phyloP scores from a whole-genome alignment of 2,888 invertebrate species.

The Andrena bicolor region DNA sequence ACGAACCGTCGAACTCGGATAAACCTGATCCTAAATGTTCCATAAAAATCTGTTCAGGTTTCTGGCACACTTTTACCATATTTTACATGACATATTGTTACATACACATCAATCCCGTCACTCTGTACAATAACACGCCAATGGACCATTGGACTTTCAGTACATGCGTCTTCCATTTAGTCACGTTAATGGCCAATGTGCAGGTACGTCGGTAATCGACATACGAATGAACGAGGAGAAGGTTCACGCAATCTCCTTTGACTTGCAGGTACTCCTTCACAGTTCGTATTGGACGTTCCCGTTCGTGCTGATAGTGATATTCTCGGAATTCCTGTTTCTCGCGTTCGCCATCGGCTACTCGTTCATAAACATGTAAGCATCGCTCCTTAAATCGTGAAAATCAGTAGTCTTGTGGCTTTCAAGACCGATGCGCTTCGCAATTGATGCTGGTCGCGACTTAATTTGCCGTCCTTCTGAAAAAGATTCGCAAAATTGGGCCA shows the following conservation, averaged over 20 bases:
- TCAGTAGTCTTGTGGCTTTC: not conserved
- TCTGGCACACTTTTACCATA: slow-evolving; percentile 89
- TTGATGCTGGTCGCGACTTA: no score
- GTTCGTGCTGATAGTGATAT: slow-evolving; percentile 86
- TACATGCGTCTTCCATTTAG: slow-evolving; percentile 78
- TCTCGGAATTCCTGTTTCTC: slow-evolving; percentile 87
- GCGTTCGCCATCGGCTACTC: slow-evolving; percentile 87
- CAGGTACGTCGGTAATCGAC: slow-evolving; percentile 69
- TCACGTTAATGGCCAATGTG: slow-evolving; percentile 77
- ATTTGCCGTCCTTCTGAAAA: no score
- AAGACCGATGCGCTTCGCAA: not conserved
- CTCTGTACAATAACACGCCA: slow-evolving; percentile 86
- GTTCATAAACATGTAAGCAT: slow-evolving; percentile 85
- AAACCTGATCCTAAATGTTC: not conserved
- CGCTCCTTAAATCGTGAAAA: not conserved
- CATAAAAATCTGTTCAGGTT: slow-evolving; percentile 81
- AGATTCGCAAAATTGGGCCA: no score
- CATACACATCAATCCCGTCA: slow-evolving; percentile 85
- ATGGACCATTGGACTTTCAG: slow-evolving; percentile 86
- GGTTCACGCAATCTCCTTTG: not conserved
- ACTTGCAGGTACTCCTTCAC: slow-evolving; percentile 81
- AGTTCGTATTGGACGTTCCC: slow-evolving; percentile 88
- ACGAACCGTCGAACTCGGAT: not conserved
- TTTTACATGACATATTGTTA: slow-evolving; percentile 86
- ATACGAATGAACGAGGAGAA: not conserved